Conservation (phyloP, 2,113 vertebrate genomes). For the Ardeotis arabs region DNA sequence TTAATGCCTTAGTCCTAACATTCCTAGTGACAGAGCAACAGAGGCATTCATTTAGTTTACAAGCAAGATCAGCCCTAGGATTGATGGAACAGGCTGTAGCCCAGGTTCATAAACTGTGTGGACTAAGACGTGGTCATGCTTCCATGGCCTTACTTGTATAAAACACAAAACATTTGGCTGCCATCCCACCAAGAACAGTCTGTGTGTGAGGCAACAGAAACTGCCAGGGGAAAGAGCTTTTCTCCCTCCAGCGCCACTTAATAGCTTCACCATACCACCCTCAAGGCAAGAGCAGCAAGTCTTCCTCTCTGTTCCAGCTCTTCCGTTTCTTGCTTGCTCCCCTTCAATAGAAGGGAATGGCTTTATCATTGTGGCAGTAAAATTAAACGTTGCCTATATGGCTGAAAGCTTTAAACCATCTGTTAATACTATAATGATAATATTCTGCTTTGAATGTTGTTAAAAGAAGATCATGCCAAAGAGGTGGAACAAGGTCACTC, state of each 20-base stretch:
- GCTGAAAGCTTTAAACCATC: background rate
- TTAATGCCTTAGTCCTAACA: background rate
- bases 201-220: background rate
- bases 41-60: background rate
- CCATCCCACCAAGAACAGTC: background rate
- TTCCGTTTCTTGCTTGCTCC: background rate
- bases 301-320: background rate
- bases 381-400: background rate
- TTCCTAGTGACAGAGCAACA: background rate
- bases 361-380: background rate
- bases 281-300: background rate
- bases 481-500: background rate
- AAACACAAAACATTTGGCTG: background rate
- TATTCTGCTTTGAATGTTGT: background rate
- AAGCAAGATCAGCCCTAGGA: background rate
- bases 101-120: background rate
- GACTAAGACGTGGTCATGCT: fast-evolving
- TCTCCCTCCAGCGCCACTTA: background rate
- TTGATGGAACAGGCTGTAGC: background rate
- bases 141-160: background rate
- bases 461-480: background rate
- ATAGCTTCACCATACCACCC: background rate
- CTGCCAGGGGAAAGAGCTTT: background rate
- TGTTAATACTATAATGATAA: background rate
- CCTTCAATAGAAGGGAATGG: no score